Percentiles rank a stretch among this genome's conserved stretches.
Evolutionary conservation across 2,113 vertebrate species (phyloP).

Genomic region (Sinocyclocheilus grahami): DNA sequence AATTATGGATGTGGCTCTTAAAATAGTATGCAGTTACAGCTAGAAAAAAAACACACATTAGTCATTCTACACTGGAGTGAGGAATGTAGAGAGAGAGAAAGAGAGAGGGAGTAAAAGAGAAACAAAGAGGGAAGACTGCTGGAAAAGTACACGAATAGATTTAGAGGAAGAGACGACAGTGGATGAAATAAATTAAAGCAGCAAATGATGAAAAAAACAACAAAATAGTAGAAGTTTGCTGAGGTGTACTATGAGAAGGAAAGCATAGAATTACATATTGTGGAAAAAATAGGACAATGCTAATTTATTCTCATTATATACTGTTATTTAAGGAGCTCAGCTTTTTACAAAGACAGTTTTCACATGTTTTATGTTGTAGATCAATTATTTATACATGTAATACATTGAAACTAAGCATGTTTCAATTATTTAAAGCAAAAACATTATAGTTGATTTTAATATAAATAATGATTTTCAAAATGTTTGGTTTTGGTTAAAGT

Average conservation of each 20-base stretch:
- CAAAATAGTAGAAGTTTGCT: neutral
- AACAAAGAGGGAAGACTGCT: constrained; percentile 4
- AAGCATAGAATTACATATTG: neutral
- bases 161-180: neutral
- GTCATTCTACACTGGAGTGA: constrained; percentile 63
- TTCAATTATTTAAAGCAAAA: too few species aligned
- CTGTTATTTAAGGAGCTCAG: neutral
- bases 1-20: constrained; percentile 71
- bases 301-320: neutral
- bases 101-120: neutral
- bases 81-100: constrained; percentile 21
- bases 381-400: neutral
- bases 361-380: neutral
- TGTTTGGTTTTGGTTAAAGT: too few species aligned
- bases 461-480: too few species aligned
- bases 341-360: neutral
- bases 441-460: too few species aligned
- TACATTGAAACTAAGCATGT: neutral
- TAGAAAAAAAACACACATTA: constrained; percentile 64
- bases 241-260: neutral
- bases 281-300: neutral
- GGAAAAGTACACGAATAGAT: neutral
- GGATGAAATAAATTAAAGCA: constrained; percentile 1
- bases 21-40: constrained; percentile 64
- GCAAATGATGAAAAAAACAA: constrained; percentile 28